A percentile compares a stretch with the other conserved stretches of the same genome.
Conservation (phyloP, 2,113 vertebrate genomes). For the Entelurus aequoreus region DNA sequence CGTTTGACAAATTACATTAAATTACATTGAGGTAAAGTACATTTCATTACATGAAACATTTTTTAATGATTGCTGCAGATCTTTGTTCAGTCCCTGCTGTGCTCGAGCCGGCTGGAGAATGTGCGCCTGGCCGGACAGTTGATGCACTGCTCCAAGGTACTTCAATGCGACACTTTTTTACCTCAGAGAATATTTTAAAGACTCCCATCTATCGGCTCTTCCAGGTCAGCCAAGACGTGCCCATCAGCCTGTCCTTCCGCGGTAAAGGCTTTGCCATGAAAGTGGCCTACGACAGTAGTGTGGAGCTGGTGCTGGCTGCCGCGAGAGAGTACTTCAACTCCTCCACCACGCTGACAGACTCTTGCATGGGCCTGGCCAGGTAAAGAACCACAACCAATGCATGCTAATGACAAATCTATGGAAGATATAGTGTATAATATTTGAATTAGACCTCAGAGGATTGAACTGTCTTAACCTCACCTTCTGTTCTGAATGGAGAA, state of each 20-base stretch:
- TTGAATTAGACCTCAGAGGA: slow-evolving; percentile 4
- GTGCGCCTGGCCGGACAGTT: slow-evolving; percentile 87
- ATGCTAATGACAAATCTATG: neutral
- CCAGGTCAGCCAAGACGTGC: slow-evolving; percentile 56
- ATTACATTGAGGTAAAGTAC: no score
- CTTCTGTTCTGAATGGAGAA: slow-evolving; percentile 53
- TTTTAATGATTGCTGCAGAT: slow-evolving; percentile 68
- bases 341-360: slow-evolving; percentile 80
- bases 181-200: no score
- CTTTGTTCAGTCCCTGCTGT: slow-evolving; percentile 91
- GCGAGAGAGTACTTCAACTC: slow-evolving; percentile 97
- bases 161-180: neutral
- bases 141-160: slow-evolving; percentile 80
- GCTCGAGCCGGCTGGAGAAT: slow-evolving; percentile 85
- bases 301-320: slow-evolving; percentile 85
- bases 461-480: slow-evolving; percentile 43
- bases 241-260: slow-evolving; percentile 63
- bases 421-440: no score
- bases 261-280: slow-evolving; percentile 66
- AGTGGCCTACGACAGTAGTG: slow-evolving; percentile 78
- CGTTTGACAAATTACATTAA: no score
- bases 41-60: neutral
- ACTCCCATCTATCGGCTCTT: slow-evolving; percentile 16
- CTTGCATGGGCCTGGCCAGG: slow-evolving; percentile 87
- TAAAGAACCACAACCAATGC: slow-evolving; percentile 28